Conservation (phyloP, 2,113 vertebrate genomes). For the Rafetus swinhoei region DNA sequence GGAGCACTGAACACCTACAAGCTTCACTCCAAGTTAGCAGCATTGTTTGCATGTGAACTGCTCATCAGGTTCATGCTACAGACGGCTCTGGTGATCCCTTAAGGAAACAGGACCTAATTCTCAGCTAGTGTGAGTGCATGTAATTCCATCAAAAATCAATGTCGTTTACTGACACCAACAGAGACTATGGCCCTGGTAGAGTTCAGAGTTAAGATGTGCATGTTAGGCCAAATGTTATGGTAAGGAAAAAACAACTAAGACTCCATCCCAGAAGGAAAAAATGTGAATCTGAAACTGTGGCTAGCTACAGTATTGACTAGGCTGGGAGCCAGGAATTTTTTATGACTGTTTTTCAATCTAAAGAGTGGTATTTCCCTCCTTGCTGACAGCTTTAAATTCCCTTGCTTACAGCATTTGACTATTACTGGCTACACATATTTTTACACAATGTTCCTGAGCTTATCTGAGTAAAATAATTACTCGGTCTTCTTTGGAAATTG, state of each 20-base stretch:
- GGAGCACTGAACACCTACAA: neutral
- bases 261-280: neutral
- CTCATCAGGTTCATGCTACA: neutral
- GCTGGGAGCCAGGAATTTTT: slow-evolving; percentile 53
- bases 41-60: neutral
- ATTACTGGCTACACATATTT: slow-evolving; percentile 1
- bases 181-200: neutral
- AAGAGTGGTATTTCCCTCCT: slow-evolving; percentile 47
- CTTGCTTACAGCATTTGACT: neutral
- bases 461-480: slow-evolving; percentile 40
- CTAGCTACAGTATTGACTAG: neutral
- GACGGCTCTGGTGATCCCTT: neutral
- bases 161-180: accelerated
- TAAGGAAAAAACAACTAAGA: neutral
- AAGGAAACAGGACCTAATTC: neutral
- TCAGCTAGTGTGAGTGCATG: accelerated
- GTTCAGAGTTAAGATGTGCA: neutral
- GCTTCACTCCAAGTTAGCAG: slow-evolving; percentile 13
- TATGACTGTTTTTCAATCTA: slow-evolving; percentile 44
- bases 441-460: slow-evolving; percentile 43
- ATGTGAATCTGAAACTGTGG: neutral
- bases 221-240: neutral
- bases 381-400: slow-evolving; percentile 60
- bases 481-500: slow-evolving; percentile 18
- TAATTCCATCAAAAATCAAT: neutral